Base-by-base conservation (phyloP, 1,140 invertebrate species). In the Solenopsis invicta region DNA sequence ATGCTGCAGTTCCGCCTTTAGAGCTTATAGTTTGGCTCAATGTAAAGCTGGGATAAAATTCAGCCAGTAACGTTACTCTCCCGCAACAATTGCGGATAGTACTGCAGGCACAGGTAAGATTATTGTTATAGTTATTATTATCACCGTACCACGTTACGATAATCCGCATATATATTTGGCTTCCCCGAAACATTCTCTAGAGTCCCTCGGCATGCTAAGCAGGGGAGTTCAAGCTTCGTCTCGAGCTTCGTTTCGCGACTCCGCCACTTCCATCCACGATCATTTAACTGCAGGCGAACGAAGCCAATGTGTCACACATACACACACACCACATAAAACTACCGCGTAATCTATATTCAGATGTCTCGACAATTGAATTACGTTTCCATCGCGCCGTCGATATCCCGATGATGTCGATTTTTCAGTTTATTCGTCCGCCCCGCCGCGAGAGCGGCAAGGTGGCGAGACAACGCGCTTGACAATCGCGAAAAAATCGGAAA, bases 41-140 rank as follows among this genome's bases (percentile, higher is more conserved):
- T 74, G 54, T 75, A 62, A 75, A 74, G 54, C 80, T 50, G 24
- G 78, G 37, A 78, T 61, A 84, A 84, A 84, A 75, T 84, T 75
- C 54, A 75, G 24, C 24, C n/a, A 37, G 48, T 61, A 75, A 75
- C 54, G 54, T 84, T 62, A 84, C 41, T 75, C 34, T 61, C 67
- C 48, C 24, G 54, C 45, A 84, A 84, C 80, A 84, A 75, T 75
- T 75, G 80, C 69, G 41, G 52, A 34, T 84, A 75, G 54, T 48
- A 50, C 29, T 34, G 41, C 80, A 29, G 24, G 50, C 41, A 21
- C 54, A 24, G 69, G 69, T 61, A 74, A 84, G 69, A 74, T 84
- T 84, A 75, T 84, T 84, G 69, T 84, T 75, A 75, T 61, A 75
- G 69, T 84, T 84, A 84, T 74, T 84, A 75, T 84, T 75, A 75